Base-by-base conservation (phyloP, 2,888 invertebrate genomes). In the Aproaerema taeniolella region DNA sequence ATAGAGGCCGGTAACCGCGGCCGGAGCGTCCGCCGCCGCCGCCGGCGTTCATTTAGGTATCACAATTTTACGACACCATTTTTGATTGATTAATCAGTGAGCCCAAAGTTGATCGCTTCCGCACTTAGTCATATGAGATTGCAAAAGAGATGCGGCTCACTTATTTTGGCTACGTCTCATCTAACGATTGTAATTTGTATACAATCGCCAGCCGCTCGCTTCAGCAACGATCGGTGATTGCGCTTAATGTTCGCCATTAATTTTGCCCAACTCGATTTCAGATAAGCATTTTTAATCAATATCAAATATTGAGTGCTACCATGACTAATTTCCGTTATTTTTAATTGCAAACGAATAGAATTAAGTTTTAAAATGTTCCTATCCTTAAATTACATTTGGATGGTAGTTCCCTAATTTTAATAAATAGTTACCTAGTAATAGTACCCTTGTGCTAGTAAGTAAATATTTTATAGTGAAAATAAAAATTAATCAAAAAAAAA, bases 71-170 rank as follows among this genome's bases (percentile, higher is more conserved):
- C 59, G 74, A 73, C 68, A 70, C 57, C 66, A 50, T 69, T 67
- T 67, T 73, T 75, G 75, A 77, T 75, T 73, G 75, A 77, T 77
- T 75, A 72, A 75, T 76, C 73, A 76, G 63, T 62, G 61, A 63
- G 61, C 58, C 65, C 58, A 58, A 64, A 68, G 55, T 63, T 66
- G 72, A 72, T 71, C 69, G 71, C 78, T 77, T 77, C 77, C 76
- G 73, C 61, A 63, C 69, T 73, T 69, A 64, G 71, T 66, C 63
- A 60, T 61, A 50, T 66, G 60, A n/a, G n/a, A 67, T 75, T 68
- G 71, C 72, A 59, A 74, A 71, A 69, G 38, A 35, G 36, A 45
- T 42, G 44, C 36, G 37, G 42, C 41, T 29, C 62, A 58, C 59
- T 62, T 56, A 51, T 60, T 53, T 48, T 52, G 41, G 41, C 36